A percentile compares a stretch with the other conserved stretches of the same genome.
phyloP scores from a whole-genome alignment of 30 jellyfish, hydroid and myxozoan species.

The Mastigias papua region DNA sequence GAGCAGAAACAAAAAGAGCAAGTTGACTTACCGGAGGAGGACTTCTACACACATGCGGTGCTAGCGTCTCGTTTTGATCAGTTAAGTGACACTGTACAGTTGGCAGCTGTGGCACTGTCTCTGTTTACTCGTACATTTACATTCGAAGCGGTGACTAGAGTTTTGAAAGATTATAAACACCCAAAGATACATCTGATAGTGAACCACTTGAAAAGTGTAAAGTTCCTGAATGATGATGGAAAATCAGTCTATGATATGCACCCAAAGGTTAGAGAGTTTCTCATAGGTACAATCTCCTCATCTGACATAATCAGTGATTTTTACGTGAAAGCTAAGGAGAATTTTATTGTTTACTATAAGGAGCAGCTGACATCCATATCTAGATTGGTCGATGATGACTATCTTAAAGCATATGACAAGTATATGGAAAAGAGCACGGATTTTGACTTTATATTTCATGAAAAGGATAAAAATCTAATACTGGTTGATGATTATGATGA shows the following conservation, averaged over 20 bases:
- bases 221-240: constrained; percentile 11
- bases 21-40: constrained; percentile 31
- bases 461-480: constrained; percentile 14
- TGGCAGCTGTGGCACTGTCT: constrained; percentile 58
- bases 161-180: constrained; percentile 3
- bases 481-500: constrained; percentile 39
- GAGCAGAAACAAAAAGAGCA: background rate
- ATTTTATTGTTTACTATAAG: constrained; percentile 20
- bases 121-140: constrained; percentile 49
- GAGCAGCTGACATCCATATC: constrained; percentile 17
- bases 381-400: constrained; percentile 38
- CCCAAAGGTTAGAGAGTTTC: constrained; percentile 63
- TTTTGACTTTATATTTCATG: constrained; percentile 34
- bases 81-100: constrained; percentile 62
- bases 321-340: constrained; percentile 11
- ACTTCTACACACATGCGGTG: constrained; percentile 44
- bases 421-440: constrained; percentile 34
- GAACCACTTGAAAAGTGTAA: constrained; percentile 29
- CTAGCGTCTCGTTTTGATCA: constrained; percentile 32
- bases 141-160: constrained; percentile 15
- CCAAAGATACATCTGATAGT: constrained; percentile 7
- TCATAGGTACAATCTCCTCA: background rate
- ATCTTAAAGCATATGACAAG: constrained; percentile 10
- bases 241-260: constrained; percentile 45
- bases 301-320: background rate